Percentiles rank a stretch among this genome's conserved stretches.
phyloP scores from a whole-genome alignment of 2,797 vertebrate genomes.

The Australoheros facetus region DNA sequence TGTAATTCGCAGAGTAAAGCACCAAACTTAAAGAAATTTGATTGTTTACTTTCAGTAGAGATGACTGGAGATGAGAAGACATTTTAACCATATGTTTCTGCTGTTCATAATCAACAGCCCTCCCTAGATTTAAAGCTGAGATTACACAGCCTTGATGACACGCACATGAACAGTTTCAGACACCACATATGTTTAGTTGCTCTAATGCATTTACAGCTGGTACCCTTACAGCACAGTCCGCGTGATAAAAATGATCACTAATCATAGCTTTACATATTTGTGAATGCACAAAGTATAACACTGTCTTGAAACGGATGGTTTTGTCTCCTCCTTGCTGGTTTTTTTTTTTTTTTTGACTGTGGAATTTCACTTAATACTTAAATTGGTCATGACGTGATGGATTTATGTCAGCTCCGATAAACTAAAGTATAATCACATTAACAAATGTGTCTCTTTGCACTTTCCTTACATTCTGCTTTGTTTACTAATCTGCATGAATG shows the following conservation, averaged over 20 bases:
- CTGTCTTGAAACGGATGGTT: neutral
- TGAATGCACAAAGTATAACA: neutral
- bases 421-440: neutral
- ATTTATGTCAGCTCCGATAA: neutral
- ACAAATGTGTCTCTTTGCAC: neutral
- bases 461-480: neutral
- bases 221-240: neutral
- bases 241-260: neutral
- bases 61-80: constrained; percentile 14
- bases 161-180: neutral
- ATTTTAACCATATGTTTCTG: neutral
- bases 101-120: neutral
- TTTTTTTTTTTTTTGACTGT: neutral
- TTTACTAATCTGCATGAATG: neutral
- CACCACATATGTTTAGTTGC: no score
- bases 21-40: constrained; percentile 10
- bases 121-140: no score
- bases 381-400: neutral
- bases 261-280: neutral
- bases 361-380: neutral
- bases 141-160: neutral
- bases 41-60: neutral
- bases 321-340: neutral
- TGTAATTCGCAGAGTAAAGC: neutral
- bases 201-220: neutral